Base-by-base conservation (phyloP, 1,140 invertebrate genomes). In the Stenopsyche tienmushanensis region DNA sequence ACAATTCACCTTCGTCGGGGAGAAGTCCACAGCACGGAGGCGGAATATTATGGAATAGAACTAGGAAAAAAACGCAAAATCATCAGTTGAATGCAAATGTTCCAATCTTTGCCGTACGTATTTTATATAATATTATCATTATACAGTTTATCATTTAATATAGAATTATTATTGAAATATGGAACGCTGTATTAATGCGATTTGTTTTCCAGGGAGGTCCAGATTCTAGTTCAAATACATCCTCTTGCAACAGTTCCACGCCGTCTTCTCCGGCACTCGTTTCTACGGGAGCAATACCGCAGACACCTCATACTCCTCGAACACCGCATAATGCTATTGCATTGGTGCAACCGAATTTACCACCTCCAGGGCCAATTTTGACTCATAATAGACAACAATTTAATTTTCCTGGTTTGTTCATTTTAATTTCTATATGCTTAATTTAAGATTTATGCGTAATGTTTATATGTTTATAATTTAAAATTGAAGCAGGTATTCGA, bases 181-280 rank as follows among this genome's bases (percentile, higher is more conserved):
- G 15, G 1, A 20, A 20, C n/a, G n/a, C n/a, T n/a, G n/a, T n/a
- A n/a, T n/a, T n/a, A n/a, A n/a, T n/a, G n/a, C n/a, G n/a, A n/a
- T 62, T 42, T 21, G 45, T 67, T 55, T 47, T 54, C 21, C 64
- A 71, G 70, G 74, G 76, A 57, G 73, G 73, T 0, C 76, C 76
- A 7, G 78, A 81, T 67, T 96, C 93, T 60, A 94, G 93, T 81
- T 97, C 94, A 60, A 95, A 92, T 76, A 94, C 92, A 50, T 97
- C 95, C 44, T 97, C 93, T 75, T 97, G 94, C 82, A 97, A 96
- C 78, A 96, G 93, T 76, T 97, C 94, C 65, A 94, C 94, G 63
- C 94, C 94, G 67, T 96, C 93, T 71, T 96, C 93, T 80, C 95
- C 95, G 59, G 94, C 94, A 66, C 83, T 93, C 49, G 82, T 88